Conservation (phyloP, 2,113 vertebrate species). For the Embiotoca jacksoni region DNA sequence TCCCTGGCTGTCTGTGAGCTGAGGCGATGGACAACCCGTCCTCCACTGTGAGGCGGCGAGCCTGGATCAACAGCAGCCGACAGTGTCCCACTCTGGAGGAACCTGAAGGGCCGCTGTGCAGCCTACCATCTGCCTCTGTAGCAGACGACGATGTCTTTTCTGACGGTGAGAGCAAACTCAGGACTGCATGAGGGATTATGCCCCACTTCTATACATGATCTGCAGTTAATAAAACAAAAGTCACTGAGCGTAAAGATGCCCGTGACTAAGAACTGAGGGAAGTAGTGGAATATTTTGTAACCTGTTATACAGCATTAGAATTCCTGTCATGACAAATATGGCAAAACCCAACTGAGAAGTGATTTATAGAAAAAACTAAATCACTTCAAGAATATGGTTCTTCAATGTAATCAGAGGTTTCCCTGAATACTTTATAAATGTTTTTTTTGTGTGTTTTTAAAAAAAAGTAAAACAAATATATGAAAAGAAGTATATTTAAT, state of each 20-base stretch:
- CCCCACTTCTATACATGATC: background rate
- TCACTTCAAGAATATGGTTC: too few species aligned
- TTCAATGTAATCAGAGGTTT: too few species aligned
- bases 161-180: slow-evolving; percentile 77
- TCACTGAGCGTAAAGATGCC: too few species aligned
- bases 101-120: slow-evolving; percentile 40
- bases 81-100: slow-evolving; percentile 81
- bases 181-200: background rate
- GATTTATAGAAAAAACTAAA: too few species aligned
- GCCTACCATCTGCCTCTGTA: slow-evolving; percentile 44
- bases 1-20: background rate
- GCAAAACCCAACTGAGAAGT: too few species aligned
- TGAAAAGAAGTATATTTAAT: background rate
- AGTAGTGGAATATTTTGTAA: too few species aligned
- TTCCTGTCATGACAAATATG: too few species aligned
- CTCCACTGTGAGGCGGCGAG: slow-evolving; percentile 82
- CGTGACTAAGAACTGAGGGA: too few species aligned
- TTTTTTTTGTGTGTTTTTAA: too few species aligned
- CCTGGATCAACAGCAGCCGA: slow-evolving; percentile 86
- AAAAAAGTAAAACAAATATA: background rate
- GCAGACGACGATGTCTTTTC: slow-evolving; percentile 85
- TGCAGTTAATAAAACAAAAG: too few species aligned
- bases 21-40: slow-evolving; percentile 82
- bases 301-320: too few species aligned
- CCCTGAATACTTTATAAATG: too few species aligned